Evolutionary conservation across 2,797 vertebrate genomes (phyloP), one percentile per base, ranked within the genome.

Genomic region (Anguilla marmorata): DNA sequence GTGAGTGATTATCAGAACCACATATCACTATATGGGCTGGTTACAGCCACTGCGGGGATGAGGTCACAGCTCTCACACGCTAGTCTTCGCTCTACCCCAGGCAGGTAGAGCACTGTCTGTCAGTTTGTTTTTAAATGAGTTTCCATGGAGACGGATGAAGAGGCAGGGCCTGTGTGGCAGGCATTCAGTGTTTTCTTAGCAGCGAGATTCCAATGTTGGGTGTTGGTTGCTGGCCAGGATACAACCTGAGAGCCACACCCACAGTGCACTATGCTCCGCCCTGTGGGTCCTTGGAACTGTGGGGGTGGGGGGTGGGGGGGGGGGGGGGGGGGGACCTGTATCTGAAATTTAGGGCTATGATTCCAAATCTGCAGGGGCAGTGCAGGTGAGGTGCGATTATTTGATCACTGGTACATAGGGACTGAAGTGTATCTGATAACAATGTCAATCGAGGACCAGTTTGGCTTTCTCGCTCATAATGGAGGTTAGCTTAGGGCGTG

Each of bases 171-270:
- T 74, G 69, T 12, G 69, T 12, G 24, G 11, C 30, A 37, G 69
- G 69, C 6, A 66, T 19, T 66, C 63, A 3, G 27, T 74, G 69
- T 74, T 74, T 74, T 12, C 27, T 45, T 4, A 82, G 79, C 27
- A 24, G 79, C 2, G 41, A 82, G 79, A 82, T 82, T 82, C 79
- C 45, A n/a, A 24, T 50, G 79, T 19, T 82, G 79, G 79, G 79
- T 48, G 79, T 82, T 82, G 79, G 37, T 9, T 48, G 37, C 33
- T 33, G 41, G 45, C 79, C 19, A 24, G 41, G 45, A n/a, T 33
- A 45, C 45, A 82, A 24, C 19, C 45, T n/a, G 24, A 82, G 27
- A 7, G 16, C 45, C 79, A 41, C 41, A 48, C 16, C 79, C 69
- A 30, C 11, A 33, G 27, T 14, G 30, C 2, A 9, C 69, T 37